Percentiles rank a stretch among this genome's conserved stretches.
phyloP scores from a whole-genome alignment of 2,797 vertebrate genomes.

The Denticeps clupeoides region DNA sequence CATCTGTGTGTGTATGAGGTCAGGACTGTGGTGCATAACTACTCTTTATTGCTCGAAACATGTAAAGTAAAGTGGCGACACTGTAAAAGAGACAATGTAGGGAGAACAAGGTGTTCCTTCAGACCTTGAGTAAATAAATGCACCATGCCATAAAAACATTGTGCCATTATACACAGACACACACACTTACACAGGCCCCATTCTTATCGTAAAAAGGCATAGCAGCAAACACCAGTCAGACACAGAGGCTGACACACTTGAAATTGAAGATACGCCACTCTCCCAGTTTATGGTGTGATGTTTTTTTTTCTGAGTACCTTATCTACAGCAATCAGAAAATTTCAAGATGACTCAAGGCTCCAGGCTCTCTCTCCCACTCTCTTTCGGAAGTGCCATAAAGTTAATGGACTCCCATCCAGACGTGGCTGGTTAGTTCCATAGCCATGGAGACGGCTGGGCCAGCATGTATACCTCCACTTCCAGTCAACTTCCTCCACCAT shows the following conservation, averaged over 20 bases:
- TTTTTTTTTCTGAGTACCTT: constrained; percentile 12
- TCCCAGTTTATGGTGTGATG: neutral
- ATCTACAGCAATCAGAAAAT: constrained; percentile 22
- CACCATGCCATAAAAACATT: too few species aligned
- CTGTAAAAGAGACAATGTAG: too few species aligned
- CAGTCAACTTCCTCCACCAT: neutral
- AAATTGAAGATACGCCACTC: constrained; percentile 1
- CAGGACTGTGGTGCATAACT: too few species aligned
- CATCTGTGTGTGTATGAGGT: too few species aligned
- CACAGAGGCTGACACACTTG: neutral
- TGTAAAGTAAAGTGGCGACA: too few species aligned
- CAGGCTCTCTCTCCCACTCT: constrained; percentile 6
- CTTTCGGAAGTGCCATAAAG: constrained; percentile 9
- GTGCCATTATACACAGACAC: too few species aligned
- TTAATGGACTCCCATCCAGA: constrained; percentile 10
- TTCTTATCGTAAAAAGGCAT: constrained; percentile 18
- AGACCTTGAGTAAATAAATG: too few species aligned
- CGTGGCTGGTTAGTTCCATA: constrained; percentile 21
- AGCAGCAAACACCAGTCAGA: too few species aligned
- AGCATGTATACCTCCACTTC: neutral
- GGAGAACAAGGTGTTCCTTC: too few species aligned
- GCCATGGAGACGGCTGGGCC: constrained; percentile 10
- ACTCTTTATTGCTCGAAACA: too few species aligned
- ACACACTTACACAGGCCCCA: neutral
- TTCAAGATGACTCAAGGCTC: constrained; percentile 17